phyloP scores from a whole-genome alignment of 2,888 invertebrate genomes.

The Agrotis puta region DNA sequence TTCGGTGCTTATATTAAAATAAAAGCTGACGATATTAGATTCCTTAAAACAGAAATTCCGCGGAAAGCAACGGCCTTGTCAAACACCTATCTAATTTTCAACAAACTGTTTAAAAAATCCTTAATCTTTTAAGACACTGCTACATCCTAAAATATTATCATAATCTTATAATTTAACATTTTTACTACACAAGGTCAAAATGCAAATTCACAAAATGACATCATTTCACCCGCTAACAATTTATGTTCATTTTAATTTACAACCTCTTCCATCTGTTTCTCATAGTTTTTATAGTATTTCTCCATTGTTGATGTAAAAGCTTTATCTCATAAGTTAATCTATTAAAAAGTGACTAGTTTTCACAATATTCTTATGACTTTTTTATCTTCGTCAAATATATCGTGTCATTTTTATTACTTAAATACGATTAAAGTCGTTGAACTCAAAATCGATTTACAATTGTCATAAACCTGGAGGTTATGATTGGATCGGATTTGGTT shows the following conservation, averaged over 20 bases:
- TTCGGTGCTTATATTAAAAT: not conserved
- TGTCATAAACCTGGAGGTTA: conserved; percentile 36
- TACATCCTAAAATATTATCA: conserved; percentile 27
- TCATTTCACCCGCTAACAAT: conserved; percentile 28
- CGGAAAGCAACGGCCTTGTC: not conserved
- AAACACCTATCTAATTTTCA: not conserved
- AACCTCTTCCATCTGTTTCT: conserved; percentile 5
- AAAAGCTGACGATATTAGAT: conserved; percentile 2
- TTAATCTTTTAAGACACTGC: conserved; percentile 15
- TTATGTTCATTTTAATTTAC: conserved; percentile 30
- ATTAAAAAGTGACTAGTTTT: conserved; percentile 20
- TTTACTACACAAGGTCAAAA: conserved; percentile 46
- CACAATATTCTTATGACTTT: conserved; percentile 19
- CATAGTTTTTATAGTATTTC: conserved; percentile 17
- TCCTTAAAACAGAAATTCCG: not conserved
- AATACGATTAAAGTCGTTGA: conserved; percentile 39
- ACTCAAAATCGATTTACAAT: conserved; percentile 45
- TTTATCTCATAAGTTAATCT: conserved; percentile 10
- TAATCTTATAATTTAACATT: conserved; percentile 32
- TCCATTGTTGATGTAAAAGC: conserved; percentile 20
- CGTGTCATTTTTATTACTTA: conserved; percentile 40
- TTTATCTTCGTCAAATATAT: conserved; percentile 23
- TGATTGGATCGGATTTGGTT: conserved; percentile 33
- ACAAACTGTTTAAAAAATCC: conserved; percentile 2
- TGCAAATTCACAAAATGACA: conserved; percentile 40